phyloP scores from a whole-genome alignment of 2,113 vertebrate species.

The Ameiurus melas region DNA sequence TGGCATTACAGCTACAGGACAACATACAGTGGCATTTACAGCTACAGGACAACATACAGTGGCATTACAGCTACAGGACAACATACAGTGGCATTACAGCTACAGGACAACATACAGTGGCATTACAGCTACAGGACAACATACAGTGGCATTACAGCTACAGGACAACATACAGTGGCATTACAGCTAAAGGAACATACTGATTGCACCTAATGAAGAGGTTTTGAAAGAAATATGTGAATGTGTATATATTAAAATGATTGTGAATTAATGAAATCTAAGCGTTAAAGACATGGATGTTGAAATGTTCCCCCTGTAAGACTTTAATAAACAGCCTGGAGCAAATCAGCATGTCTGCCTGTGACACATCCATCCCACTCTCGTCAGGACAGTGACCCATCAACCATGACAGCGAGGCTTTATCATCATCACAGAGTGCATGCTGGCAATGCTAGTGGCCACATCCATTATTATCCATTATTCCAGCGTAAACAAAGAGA shows the following conservation, averaged over 20 bases:
- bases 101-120: no score
- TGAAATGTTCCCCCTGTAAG: background rate
- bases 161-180: background rate
- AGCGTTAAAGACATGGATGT: background rate
- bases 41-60: no score
- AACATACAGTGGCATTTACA: background rate
- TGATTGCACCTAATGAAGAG: background rate
- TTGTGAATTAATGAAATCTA: background rate
- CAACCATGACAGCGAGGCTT: slow-evolving; percentile 46
- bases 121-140: no score
- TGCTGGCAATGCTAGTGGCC: slow-evolving; percentile 43
- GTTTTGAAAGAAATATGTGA: background rate
- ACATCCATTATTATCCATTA: slow-evolving; percentile 55
- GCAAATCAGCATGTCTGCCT: slow-evolving; percentile 5
- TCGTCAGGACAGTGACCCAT: slow-evolving; percentile 6
- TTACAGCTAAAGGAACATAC: background rate
- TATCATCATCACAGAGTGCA: slow-evolving; percentile 60
- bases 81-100: no score
- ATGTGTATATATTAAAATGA: background rate
- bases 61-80: no score
- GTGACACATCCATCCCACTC: background rate
- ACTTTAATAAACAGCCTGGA: background rate
- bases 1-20: no score
- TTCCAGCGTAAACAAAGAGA: slow-evolving; percentile 51
- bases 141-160: no score